phyloP scores from a whole-genome alignment of 2,888 invertebrate species.

The Proisotoma minuta region DNA sequence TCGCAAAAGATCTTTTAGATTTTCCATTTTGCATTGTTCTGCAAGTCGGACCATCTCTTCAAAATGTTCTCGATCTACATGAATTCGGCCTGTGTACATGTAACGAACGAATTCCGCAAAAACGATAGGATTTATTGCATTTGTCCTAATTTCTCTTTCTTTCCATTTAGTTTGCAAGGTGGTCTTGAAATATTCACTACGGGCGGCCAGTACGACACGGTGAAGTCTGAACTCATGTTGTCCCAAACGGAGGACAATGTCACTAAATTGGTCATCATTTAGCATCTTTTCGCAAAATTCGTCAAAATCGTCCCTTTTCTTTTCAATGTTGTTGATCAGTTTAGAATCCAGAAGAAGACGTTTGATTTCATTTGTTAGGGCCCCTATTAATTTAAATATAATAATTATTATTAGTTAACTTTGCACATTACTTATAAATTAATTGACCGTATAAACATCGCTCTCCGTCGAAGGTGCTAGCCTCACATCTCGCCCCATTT shows the following conservation, averaged over 20 bases:
- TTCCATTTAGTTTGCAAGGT: constrained; percentile 52
- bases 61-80: constrained; percentile 48
- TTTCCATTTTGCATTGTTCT: constrained; percentile 51
- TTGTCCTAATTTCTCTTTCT: constrained; percentile 49
- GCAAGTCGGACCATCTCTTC: constrained; percentile 52
- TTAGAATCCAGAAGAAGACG: constrained; percentile 52
- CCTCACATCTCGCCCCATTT: constrained; percentile 55
- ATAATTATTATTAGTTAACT: too few relatives aligned
- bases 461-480: constrained; percentile 57
- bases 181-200: constrained; percentile 52
- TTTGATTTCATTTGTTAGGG: constrained; percentile 54
- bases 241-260: constrained; percentile 52
- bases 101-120: constrained; percentile 52
- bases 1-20: constrained; percentile 50
- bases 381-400: constrained; percentile 52
- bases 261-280: constrained; percentile 49
- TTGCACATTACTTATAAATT: too few relatives aligned
- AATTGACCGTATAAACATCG: constrained; percentile 49
- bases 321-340: constrained; percentile 52
- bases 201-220: constrained; percentile 52
- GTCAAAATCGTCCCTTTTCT: constrained; percentile 53
- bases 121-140: constrained; percentile 50
- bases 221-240: constrained; percentile 52
- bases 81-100: constrained; percentile 52
- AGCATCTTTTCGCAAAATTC: constrained; percentile 53